Base-by-base conservation (phyloP, 2,888 invertebrate genomes). In the Noctuana brunneofusca region DNA sequence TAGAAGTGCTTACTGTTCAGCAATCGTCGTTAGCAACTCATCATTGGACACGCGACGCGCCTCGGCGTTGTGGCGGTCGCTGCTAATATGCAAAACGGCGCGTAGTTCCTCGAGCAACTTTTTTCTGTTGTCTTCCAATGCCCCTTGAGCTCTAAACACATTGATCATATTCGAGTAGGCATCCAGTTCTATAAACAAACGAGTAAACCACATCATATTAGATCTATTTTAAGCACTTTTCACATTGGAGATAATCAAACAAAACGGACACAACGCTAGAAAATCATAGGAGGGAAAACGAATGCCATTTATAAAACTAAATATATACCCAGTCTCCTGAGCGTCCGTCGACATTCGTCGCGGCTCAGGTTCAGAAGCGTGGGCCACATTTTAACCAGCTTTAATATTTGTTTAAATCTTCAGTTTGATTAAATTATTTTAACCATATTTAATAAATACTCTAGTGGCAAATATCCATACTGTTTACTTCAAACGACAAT, bases 61-160 rank as follows among this genome's bases (percentile, higher is more conserved):
- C 92, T 98, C 98, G 60, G 97, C 97, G 77, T 96, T 95, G 88
- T 98, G 98, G 73, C 98, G 93, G 86, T 98, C 98, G 80, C 95
- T 94, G 66, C 97, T 95, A 84, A 98, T 97, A 87, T 97, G 96
- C 84, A 96, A 93, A 80, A 94, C 93, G 82, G 93, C 93, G 78
- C 96, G 95, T 72, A 97, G 93, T 80, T 97, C 97, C 82, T 95
- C 95, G 58, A 98, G 92, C 75, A 97, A 88, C 86, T 95, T 96
- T 80, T 95, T 95, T 93, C 97, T 97, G 78, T 95, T 95, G 77
- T 95, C 94, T 81, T 94, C 96, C 65, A 98, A 93, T 78, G 95
- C 94, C 71, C 98, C 98, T 92, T 98, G 98, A 75, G 98, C 98
- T 88, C 98, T 94, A 83, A 98, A 94, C 74, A 97, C 97, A 80